Evolutionary conservation across 2,888 invertebrate genomes (phyloP).

Genomic region (Lamellibrachia columna): DNA sequence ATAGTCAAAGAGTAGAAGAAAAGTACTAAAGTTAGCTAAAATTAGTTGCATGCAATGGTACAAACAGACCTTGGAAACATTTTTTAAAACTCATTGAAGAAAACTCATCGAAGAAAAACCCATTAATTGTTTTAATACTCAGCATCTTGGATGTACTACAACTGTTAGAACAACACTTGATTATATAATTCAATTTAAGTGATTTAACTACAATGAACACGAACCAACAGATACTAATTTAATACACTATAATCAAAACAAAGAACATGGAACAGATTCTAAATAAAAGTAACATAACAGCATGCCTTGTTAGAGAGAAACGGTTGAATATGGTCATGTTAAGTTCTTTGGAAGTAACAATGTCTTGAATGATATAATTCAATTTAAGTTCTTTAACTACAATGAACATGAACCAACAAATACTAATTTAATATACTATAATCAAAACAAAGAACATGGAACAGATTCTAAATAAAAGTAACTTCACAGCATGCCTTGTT

Average conservation of each 20-base stretch:
- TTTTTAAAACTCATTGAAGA: background rate
- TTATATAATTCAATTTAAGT: background rate
- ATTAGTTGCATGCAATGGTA: background rate
- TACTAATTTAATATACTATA: slow-evolving; percentile 1
- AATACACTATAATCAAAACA: background rate
- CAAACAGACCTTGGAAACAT: background rate
- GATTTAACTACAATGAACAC: slow-evolving; percentile 3
- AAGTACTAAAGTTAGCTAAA: background rate
- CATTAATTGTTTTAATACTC: background rate
- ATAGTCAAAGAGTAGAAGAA: background rate
- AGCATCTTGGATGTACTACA: background rate
- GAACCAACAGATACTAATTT: background rate
- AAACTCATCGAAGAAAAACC: background rate
- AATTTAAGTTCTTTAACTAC: background rate
- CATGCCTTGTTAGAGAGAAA: background rate
- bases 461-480: background rate
- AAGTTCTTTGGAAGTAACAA: background rate
- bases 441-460: background rate
- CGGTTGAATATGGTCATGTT: background rate
- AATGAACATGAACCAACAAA: background rate
- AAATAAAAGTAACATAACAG: background rate
- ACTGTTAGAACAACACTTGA: background rate
- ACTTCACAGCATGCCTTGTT: background rate
- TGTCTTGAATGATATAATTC: too few relatives aligned
- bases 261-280: background rate